Base-by-base conservation (phyloP, 2,888 invertebrate species). In the Netelia melanura region DNA sequence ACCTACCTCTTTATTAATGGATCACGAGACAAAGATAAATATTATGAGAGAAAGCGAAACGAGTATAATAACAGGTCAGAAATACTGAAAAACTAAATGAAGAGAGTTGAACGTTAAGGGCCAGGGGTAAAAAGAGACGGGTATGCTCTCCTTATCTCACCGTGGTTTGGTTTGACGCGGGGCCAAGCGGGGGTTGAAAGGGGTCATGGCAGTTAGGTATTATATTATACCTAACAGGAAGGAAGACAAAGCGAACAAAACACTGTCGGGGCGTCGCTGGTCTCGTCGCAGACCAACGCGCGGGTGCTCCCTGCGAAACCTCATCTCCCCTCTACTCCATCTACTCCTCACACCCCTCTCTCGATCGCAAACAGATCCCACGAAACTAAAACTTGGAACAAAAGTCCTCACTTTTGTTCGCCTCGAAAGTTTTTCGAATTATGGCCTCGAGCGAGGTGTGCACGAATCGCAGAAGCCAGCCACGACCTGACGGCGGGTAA, bases 361-460 rank as follows among this genome's bases (percentile, higher is more conserved):
- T 52, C 64, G 21, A 68, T 87, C 86, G 91, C 92, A 91, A 92
- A 92, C 91, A 91, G 90, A 88, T 87, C 89, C 78, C 86, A 21
- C 77, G 85, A 89, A 90, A 90, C 91, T 92, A 91, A 90, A 92
- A 92, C 92, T 93, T 92, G 92, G 92, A 92, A 92, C 92, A 92
- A 93, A 92, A 93, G 93, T 93, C 90, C 90, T 90, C 89, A 93
- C 92, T 93, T 93, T 92, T 92, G 93, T 92, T 92, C 91, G 86
- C 85, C 87, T 83, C 89, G 87, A 93, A 93, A 93, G 92, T 92
- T 93, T 93, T 92, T 92, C 92, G 90, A 93, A 92, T 93, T 93
- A 93, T 92, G 91, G 90, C 90, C 91, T 88, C 81, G 87, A 85
- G 85, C 61, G 71, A 52, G 58, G 77, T 30, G 68, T 71, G 70